These are phyloP conservation scores for Willowsia nigromaculata DNA, from an alignment of 2,888 invertebrate species.

Conservation along the genomic window DNA sequence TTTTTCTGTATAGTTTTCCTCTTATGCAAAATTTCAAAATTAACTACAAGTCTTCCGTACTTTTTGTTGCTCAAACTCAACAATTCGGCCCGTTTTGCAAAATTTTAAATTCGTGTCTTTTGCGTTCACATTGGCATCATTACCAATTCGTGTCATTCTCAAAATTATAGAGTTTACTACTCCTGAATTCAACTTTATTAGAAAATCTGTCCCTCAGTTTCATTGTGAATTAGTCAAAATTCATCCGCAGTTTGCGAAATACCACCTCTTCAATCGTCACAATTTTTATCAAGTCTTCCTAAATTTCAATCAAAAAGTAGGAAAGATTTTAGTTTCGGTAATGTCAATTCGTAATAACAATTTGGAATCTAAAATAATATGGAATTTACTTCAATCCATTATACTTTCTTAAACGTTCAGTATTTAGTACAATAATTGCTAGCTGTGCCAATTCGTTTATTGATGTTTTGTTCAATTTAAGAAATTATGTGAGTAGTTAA, in stretches of 20 bases:
- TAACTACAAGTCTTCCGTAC: background rate
- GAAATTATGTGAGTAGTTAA: background rate
- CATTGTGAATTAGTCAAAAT: constrained; percentile 38
- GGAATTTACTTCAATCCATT: background rate
- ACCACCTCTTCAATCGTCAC: constrained; percentile 49
- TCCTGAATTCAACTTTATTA: background rate
- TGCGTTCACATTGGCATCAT: background rate
- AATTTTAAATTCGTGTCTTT: background rate
- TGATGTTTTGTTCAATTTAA: background rate
- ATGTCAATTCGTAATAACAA: background rate
- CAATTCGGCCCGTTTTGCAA: constrained; percentile 54
- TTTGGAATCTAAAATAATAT: background rate
- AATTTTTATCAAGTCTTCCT: constrained; percentile 54
- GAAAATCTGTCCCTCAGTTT: background rate
- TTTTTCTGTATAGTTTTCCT: constrained; percentile 32
- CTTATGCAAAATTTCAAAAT: constrained; percentile 51
- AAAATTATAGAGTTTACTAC: background rate
- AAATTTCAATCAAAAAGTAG: background rate
- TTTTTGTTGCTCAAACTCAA: constrained; percentile 68
- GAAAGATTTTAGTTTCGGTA: background rate
- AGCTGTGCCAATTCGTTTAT: background rate
- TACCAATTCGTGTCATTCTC: background rate
- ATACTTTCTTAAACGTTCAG: background rate
- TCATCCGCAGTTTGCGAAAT: constrained; percentile 44
- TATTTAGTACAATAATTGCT: background rate